Evolutionary conservation across 92 coral and sea anemone species (phyloP).

Genomic region (Actinernus sp.): DNA sequence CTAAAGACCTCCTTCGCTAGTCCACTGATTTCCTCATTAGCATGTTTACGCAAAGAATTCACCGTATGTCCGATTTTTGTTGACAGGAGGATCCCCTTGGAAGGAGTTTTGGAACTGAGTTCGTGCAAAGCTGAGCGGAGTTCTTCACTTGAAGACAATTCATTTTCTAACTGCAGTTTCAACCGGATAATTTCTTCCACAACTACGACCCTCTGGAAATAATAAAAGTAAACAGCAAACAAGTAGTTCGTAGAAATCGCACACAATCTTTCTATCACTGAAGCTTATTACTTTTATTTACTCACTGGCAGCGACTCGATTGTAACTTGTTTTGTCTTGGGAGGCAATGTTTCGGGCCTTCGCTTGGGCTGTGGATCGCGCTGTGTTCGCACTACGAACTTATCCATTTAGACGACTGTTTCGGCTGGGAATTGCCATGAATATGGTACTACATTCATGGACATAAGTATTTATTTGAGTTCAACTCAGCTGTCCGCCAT

Average conservation of each 20-base stretch:
- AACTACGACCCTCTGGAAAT: conserved; percentile 79
- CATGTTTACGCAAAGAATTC: conserved; percentile 61
- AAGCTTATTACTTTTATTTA: not conserved
- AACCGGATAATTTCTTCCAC: conserved; percentile 72
- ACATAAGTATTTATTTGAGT: no score
- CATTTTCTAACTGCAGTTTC: conserved; percentile 66
- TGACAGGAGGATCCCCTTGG: conserved; percentile 65
- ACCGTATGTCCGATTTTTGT: conserved; percentile 84
- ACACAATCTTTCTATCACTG: no score
- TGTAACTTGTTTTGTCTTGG: conserved; percentile 3
- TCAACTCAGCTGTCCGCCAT: no score
- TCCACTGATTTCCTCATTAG: conserved; percentile 39
- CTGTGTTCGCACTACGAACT: not conserved
- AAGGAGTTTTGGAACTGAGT: conserved; percentile 59
- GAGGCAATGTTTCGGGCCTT: not conserved
- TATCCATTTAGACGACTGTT: no score
- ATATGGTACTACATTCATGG: no score
- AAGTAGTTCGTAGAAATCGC: no score
- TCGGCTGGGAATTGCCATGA: no score
- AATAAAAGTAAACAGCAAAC: conserved; percentile 1
- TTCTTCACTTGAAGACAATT: conserved; percentile 40
- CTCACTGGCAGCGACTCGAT: conserved; percentile 1
- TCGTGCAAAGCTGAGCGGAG: conserved; percentile 60
- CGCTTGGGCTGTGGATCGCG: not conserved
- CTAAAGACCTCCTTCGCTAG: conserved; percentile 70